Evolutionary conservation across 1,140 invertebrate genomes (phyloP).

Genomic region (Amyelois transitella): DNA sequence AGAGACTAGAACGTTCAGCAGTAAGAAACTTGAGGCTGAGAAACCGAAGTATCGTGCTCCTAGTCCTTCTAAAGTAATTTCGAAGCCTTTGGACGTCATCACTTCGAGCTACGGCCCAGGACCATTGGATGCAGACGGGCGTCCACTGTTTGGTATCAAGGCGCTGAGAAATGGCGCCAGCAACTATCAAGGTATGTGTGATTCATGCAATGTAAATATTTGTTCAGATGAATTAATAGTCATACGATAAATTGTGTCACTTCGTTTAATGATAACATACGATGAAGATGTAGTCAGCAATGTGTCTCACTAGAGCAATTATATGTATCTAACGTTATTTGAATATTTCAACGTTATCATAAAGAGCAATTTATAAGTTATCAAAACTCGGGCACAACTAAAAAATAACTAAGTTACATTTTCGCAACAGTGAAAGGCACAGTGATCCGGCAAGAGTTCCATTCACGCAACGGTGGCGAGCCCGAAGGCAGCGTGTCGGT

Average conservation of each 20-base stretch:
- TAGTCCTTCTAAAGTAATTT: conserved; percentile 57
- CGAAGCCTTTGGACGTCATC: conserved; percentile 76
- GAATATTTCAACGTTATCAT: too few species aligned
- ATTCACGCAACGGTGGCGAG: conserved; percentile 79
- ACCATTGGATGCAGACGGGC: conserved; percentile 85
- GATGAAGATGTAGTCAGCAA: neutral
- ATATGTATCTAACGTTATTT: too few species aligned
- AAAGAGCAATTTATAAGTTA: too few species aligned
- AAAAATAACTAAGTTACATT: neutral
- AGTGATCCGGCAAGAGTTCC: conserved; percentile 78
- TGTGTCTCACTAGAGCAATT: neutral
- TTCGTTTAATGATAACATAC: neutral
- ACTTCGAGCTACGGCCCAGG: conserved; percentile 88
- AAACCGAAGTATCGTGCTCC: conserved; percentile 53
- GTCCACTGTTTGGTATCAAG: conserved; percentile 83
- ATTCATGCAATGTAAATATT: conserved; percentile 21
- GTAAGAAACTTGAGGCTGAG: conserved; percentile 61
- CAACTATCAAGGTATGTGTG: conserved; percentile 67
- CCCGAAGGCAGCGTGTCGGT: conserved; percentile 79
- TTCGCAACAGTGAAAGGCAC: conserved; percentile 77
- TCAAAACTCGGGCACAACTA: neutral
- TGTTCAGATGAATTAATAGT: conserved; percentile 16
- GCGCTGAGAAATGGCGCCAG: conserved; percentile 79
- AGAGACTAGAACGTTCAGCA: conserved; percentile 57
- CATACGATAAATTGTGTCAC: neutral